Percentiles rank a stretch among this genome's conserved stretches.
Conservation (phyloP, 2,113 vertebrate genomes). For the Egretta garzetta region DNA sequence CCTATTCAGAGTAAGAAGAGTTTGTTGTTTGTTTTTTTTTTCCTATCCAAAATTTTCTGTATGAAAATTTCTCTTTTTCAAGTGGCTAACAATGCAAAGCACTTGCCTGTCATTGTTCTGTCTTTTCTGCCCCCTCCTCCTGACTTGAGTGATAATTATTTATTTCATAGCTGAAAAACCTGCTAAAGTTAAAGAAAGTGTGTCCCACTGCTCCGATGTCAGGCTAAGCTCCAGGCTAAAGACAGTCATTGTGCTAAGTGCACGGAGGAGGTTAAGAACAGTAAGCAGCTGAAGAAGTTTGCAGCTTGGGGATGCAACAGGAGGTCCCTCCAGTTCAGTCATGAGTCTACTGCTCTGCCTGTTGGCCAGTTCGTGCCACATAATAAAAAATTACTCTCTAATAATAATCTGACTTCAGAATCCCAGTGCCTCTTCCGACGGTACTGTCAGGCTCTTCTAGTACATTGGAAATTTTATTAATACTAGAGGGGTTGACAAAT, state of each 20-base stretch:
- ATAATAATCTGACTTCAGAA: not conserved
- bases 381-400: not conserved
- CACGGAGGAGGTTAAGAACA: constrained; percentile 43
- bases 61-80: not conserved
- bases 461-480: not conserved
- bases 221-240: constrained; percentile 69
- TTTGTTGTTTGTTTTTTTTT: not conserved
- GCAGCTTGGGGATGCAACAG: constrained; percentile 20
- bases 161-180: constrained; percentile 55
- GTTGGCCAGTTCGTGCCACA: not conserved
- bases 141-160: constrained; percentile 15
- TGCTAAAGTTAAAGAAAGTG: constrained; percentile 35
- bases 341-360: not conserved
- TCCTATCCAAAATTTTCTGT: not conserved
- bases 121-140: not conserved
- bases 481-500: not conserved
- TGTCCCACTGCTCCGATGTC: constrained; percentile 5
- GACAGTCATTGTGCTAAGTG: constrained; percentile 42
- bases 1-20: not conserved
- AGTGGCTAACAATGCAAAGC: not conserved
- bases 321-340: not conserved
- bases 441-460: not conserved
- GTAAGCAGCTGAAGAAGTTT: constrained; percentile 17
- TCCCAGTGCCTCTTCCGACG: not conserved
- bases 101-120: not conserved